A percentile compares a stretch with the other conserved stretches of the same genome.
Conservation (phyloP, 1,140 invertebrate genomes). For the Brevipalpus yothersi region DNA sequence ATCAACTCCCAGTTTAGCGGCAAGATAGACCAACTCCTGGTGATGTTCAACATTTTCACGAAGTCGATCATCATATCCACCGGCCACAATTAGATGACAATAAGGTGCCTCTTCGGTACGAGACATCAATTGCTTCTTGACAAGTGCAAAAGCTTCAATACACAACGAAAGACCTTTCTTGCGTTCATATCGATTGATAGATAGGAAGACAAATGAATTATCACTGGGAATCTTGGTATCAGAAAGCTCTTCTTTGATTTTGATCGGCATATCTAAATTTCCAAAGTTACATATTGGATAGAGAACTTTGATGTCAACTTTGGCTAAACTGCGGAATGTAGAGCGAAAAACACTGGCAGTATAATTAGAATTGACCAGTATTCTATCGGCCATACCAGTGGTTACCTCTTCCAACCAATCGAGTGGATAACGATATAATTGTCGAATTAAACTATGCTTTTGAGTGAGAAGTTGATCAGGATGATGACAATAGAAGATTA, state of each 20-base stretch:
- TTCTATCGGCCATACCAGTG: constrained; percentile 32
- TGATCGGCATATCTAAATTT: constrained; percentile 34
- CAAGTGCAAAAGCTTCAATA: constrained; percentile 44
- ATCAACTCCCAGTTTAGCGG: constrained; percentile 34
- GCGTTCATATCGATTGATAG: constrained; percentile 88
- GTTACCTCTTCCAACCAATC: constrained; percentile 78
- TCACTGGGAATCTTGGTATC: constrained; percentile 20
- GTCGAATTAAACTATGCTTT: constrained; percentile 12
- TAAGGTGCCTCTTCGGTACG: constrained; percentile 19
- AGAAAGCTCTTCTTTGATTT: not conserved
- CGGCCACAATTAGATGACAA: constrained; percentile 72
- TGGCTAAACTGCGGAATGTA: constrained; percentile 46
- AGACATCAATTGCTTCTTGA: not conserved
- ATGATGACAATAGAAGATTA: constrained; percentile 94
- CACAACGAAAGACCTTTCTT: constrained; percentile 82
- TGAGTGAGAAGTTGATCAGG: constrained; percentile 65
- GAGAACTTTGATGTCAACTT: constrained; percentile 43
- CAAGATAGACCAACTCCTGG: constrained; percentile 40
- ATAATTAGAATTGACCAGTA: constrained; percentile 86
- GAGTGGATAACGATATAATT: constrained; percentile 50
- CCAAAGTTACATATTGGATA: constrained; percentile 79
- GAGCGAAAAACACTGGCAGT: constrained; percentile 53
- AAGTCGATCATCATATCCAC: constrained; percentile 79
- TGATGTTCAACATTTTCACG: constrained; percentile 71
- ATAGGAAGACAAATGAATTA: constrained; percentile 38